A percentile compares a stretch with the other conserved stretches of the same genome.
phyloP scores from a whole-genome alignment of 2,888 invertebrate genomes.

The Ernsta delagoae region DNA sequence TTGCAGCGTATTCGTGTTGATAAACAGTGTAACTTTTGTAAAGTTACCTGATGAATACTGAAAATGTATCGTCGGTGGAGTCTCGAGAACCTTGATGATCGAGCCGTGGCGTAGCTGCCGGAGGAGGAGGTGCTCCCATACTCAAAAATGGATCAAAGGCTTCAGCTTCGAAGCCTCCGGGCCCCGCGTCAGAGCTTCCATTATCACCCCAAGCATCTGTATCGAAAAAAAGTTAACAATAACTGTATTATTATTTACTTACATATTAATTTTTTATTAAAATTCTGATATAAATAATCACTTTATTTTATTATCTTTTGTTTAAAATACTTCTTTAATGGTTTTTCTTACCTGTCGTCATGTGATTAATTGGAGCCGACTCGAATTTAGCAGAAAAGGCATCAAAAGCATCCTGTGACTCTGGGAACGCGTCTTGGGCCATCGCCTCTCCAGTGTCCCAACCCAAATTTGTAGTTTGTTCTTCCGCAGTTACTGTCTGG shows the following conservation, averaged over 20 bases:
- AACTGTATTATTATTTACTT: too few relatives aligned
- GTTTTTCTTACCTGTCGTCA: constrained; percentile 55
- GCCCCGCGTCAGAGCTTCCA: constrained; percentile 53
- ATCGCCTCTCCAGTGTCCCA: constrained; percentile 62
- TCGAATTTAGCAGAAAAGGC: constrained; percentile 96
- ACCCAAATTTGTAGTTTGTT: constrained; percentile 52
- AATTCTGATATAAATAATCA: too few relatives aligned
- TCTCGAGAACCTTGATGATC: constrained; percentile 89
- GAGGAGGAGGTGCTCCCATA: constrained; percentile 90
- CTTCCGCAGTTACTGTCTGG: constrained; percentile 44
- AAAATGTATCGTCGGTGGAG: constrained; percentile 92
- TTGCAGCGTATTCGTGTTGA: too few relatives aligned
- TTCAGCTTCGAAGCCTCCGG: constrained; percentile 89
- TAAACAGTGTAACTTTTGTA: too few relatives aligned
- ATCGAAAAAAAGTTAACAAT: too few relatives aligned
- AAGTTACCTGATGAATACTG: constrained; percentile 90
- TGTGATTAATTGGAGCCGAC: constrained; percentile 81
- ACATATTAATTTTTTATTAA: too few relatives aligned
- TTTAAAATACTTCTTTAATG: neutral
- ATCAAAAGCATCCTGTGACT: constrained; percentile 87
- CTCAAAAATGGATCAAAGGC: constrained; percentile 93
- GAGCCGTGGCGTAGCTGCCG: constrained; percentile 87
- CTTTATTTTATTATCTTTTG: too few relatives aligned
- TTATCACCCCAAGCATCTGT: constrained; percentile 73
- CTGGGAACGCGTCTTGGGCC: constrained; percentile 57